These are phyloP conservation scores for Drosophila melanica DNA, from an alignment of 1,140 invertebrate genomes.

Conservation along the genomic window DNA sequence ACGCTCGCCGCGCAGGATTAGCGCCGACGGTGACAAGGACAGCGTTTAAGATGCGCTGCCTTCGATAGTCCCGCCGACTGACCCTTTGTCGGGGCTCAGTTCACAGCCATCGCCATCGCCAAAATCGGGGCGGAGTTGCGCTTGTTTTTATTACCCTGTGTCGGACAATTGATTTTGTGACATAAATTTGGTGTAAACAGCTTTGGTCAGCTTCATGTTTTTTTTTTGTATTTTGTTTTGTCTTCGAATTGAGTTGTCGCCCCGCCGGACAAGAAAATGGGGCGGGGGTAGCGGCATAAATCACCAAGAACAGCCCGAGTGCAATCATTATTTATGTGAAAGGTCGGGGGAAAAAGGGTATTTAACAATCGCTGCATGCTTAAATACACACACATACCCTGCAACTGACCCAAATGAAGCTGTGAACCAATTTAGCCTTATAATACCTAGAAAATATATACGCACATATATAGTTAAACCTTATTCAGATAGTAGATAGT, in stretches of 20 bases:
- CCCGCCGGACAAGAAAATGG: neutral
- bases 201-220: constrained; percentile 63
- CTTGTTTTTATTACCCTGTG: constrained; percentile 69
- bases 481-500: too few relatives aligned
- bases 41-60: constrained; percentile 9
- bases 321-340: neutral
- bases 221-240: too few relatives aligned
- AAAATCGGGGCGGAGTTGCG: neutral
- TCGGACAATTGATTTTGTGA: constrained; percentile 74
- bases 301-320: constrained; percentile 14
- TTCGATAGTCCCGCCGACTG: constrained; percentile 8
- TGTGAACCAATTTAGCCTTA: too few relatives aligned
- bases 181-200: constrained; percentile 73
- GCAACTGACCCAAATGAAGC: too few relatives aligned
- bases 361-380: too few relatives aligned
- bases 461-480: too few relatives aligned
- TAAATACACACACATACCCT: neutral
- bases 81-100: too few relatives aligned
- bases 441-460: too few relatives aligned
- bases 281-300: constrained; percentile 19
- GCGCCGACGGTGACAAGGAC: neutral
- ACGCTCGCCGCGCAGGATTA: constrained; percentile 18
- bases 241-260: constrained; percentile 50
- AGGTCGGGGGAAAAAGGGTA: neutral
- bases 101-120: too few relatives aligned